These are phyloP conservation scores for Aurelia sp. DNA, from an alignment of 30 jellyfish, hydroid and myxozoan genomes.

Conservation along the genomic window DNA sequence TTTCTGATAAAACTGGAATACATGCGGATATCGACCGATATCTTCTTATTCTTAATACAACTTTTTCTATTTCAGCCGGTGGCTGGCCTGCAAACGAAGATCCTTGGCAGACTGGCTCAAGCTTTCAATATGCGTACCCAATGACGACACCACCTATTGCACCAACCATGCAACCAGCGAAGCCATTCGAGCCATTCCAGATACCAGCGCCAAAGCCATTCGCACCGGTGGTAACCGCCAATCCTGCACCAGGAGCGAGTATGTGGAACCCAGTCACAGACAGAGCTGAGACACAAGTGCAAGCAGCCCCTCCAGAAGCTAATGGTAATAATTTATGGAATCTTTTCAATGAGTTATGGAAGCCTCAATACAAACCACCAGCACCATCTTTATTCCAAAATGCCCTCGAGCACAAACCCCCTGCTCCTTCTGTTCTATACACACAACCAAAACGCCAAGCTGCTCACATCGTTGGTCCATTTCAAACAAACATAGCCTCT, in stretches of 20 bases:
- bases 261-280: constrained; percentile 30
- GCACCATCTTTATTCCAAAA: constrained; percentile 48
- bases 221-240: constrained; percentile 24
- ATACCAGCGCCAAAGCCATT: constrained; percentile 41
- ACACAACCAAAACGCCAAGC: constrained; percentile 29
- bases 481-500: constrained; percentile 40
- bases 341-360: constrained; percentile 38
- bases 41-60: too few species aligned
- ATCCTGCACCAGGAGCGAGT: constrained; percentile 31
- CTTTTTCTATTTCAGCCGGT: constrained; percentile 16
- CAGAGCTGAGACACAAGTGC: constrained; percentile 29
- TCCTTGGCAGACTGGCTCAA: constrained; percentile 76
- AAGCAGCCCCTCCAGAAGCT: constrained; percentile 38
- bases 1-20: too few species aligned
- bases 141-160: constrained; percentile 54
- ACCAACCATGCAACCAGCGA: constrained; percentile 39
- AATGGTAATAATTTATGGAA: constrained; percentile 57
- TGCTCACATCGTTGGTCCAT: constrained; percentile 1
- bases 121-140: constrained; percentile 75
- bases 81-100: constrained; percentile 44
- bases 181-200: constrained; percentile 44
- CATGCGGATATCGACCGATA: too few species aligned
- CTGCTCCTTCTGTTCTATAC: constrained; percentile 5
- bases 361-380: constrained; percentile 18
- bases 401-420: constrained; percentile 19